Conservation (phyloP, 2,113 vertebrate genomes). For the Carassius auratus region DNA sequence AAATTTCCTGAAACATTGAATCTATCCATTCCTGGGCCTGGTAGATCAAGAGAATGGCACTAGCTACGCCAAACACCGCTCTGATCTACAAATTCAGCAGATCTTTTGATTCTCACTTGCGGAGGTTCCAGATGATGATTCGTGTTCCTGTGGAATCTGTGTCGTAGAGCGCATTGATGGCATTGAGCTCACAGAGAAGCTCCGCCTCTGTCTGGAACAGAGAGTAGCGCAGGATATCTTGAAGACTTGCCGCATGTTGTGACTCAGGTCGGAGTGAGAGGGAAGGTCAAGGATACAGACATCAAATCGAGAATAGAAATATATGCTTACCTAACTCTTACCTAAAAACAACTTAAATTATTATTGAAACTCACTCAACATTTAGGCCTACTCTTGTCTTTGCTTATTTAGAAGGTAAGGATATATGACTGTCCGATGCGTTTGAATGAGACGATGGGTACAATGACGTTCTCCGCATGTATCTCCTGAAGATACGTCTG, state of each 20-base stretch:
- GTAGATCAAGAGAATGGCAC: background rate
- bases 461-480: slow-evolving; percentile 82
- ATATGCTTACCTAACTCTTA: background rate
- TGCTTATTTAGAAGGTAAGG: slow-evolving; percentile 28
- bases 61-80: background rate
- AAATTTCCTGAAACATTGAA: background rate
- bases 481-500: slow-evolving; percentile 87
- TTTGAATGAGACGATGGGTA: slow-evolving; percentile 82
- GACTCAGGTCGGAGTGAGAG: slow-evolving; percentile 72
- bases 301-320: slow-evolving; percentile 9
- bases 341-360: background rate
- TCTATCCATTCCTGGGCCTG: background rate
- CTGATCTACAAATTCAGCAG: background rate
- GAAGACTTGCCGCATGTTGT: slow-evolving; percentile 80
- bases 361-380: background rate
- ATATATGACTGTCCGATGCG: slow-evolving; percentile 55
- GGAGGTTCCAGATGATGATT: slow-evolving; percentile 96
- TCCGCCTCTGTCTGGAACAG: slow-evolving; percentile 80
- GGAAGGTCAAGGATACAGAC: slow-evolving; percentile 74
- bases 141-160: slow-evolving; percentile 83
- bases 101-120: slow-evolving; percentile 75
- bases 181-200: slow-evolving; percentile 81
- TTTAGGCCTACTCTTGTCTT: background rate
- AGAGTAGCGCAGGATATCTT: slow-evolving; percentile 85
- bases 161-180: slow-evolving; percentile 68